These are phyloP conservation scores for Athetis lepigone DNA, from an alignment of 2,888 invertebrate species.

Conservation along the genomic window DNA sequence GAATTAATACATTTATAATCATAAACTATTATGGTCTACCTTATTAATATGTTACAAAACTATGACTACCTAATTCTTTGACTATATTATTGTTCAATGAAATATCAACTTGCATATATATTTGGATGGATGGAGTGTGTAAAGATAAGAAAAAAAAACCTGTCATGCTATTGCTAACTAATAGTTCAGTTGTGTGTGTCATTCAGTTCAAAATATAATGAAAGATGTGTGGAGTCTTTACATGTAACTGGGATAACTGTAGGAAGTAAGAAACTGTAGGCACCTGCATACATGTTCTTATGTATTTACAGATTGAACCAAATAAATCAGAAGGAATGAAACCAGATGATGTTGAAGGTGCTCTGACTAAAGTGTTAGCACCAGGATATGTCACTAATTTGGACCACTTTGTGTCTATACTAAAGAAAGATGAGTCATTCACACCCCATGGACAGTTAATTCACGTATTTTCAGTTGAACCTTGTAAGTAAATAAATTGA, in stretches of 20 bases:
- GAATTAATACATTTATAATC: neutral
- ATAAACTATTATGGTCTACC: neutral
- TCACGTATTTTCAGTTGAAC: constrained; percentile 90
- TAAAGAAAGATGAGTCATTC: constrained; percentile 94
- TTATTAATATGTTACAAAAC: too few species aligned
- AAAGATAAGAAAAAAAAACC: too few species aligned
- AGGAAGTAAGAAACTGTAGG: too few species aligned
- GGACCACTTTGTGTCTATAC: constrained; percentile 92
- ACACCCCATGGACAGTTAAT: constrained; percentile 94
- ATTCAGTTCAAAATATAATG: too few species aligned
- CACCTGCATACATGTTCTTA: too few species aligned
- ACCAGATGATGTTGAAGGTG: constrained; percentile 94
- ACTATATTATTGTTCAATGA: constrained; percentile 27
- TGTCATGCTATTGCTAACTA: too few species aligned
- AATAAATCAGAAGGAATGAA: constrained; percentile 90
- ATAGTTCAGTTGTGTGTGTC: too few species aligned
- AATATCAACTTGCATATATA: too few species aligned
- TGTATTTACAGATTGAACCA: constrained; percentile 86
- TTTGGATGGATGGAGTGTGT: too few species aligned
- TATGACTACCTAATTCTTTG: neutral
- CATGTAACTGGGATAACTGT: too few species aligned
- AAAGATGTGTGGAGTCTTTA: too few species aligned
- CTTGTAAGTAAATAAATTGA: constrained; percentile 74
- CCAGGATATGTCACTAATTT: constrained; percentile 93
- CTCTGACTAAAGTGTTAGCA: constrained; percentile 92